Base-by-base conservation (phyloP, 2,888 invertebrate species). In the Chirona hameri region DNA sequence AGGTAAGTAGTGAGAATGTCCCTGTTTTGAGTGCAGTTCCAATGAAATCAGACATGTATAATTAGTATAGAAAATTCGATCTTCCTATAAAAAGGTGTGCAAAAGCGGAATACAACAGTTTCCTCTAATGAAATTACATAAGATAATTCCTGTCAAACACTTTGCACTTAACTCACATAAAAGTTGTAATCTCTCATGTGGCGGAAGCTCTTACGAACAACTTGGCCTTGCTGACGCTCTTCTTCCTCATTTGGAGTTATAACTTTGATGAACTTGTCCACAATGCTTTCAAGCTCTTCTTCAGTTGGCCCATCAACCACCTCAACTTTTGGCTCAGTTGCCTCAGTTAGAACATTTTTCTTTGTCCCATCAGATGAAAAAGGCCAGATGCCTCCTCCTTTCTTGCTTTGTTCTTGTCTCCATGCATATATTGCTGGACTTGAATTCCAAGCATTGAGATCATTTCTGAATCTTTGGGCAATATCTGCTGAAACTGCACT, bases 251-350 rank as follows among this genome's bases (percentile, higher is more conserved):
- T 88, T 57, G 90, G 86, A 83, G 89, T 89, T 84, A 90, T 90
- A 83, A 91, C 91, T 84, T 90, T 88, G 84, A 90, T 87, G 87
- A 91, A 91, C 84, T 90, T 89, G 87, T 91, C 91, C 83, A 90
- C 88, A 85, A 91, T 89, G 87, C 90, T 89, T 84, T 89, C 89
- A 83, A 91, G 89, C 81, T 84, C 85, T 57, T 82, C n/a, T 69
- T 60, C 24, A 76, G 27, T 79, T 82, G 82, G 9, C 65, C 81
- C 65, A 76, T 27, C 83, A 82, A 84, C 21, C 69, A 84, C 21
- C 48, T 69, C 46, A 52, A 15, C 57, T 7, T n/a, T 27, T 52
- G 48, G 21, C 29, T 82, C n/a, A 79, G 46, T 18, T 83, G 82
- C 27, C 80, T 65, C 52, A 52, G 52, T 18, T 15, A 18, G 1